Conservation (phyloP, 30 jellyfish, hydroid and myxozoan species). For the Clytia hemisphaerica region DNA sequence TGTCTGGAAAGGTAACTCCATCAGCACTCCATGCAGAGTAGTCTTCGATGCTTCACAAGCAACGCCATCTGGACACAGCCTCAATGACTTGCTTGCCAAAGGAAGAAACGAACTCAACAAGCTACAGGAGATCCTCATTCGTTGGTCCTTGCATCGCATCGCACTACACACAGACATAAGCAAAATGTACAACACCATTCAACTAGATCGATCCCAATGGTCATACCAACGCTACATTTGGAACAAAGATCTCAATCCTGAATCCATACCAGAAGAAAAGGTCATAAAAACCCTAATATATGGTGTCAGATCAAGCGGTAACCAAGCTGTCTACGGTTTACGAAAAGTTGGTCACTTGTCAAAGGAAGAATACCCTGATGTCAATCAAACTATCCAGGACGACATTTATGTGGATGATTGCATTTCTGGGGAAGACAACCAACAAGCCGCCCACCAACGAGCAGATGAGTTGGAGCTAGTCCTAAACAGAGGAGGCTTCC, state of each 20-base stretch:
- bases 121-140: slow-evolving; percentile 6
- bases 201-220: neutral
- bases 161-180: slow-evolving; percentile 1
- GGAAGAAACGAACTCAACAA: slow-evolving; percentile 6
- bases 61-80: too few species aligned
- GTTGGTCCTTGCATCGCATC: slow-evolving; percentile 4
- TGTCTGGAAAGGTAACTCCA: too few species aligned
- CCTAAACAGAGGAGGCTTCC: neutral
- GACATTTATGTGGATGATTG: slow-evolving; percentile 5
- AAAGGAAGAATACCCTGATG: slow-evolving; percentile 3
- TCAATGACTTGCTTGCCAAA: too few species aligned
- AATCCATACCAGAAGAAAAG: too few species aligned
- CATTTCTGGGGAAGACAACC: neutral
- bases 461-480: slow-evolving; percentile 2
- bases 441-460: neutral
- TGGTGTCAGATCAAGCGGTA: too few species aligned
- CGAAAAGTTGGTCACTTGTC: too few species aligned
- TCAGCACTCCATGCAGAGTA: too few species aligned
- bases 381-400: neutral
- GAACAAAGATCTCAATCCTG: slow-evolving; percentile 13
- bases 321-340: neutral
- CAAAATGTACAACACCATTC: neutral
- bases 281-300: neutral
- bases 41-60: too few species aligned
- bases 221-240: slow-evolving; percentile 2